Evolutionary conservation across 23 tunicate species (phyloP).

Genomic region (Corella eumyota): DNA sequence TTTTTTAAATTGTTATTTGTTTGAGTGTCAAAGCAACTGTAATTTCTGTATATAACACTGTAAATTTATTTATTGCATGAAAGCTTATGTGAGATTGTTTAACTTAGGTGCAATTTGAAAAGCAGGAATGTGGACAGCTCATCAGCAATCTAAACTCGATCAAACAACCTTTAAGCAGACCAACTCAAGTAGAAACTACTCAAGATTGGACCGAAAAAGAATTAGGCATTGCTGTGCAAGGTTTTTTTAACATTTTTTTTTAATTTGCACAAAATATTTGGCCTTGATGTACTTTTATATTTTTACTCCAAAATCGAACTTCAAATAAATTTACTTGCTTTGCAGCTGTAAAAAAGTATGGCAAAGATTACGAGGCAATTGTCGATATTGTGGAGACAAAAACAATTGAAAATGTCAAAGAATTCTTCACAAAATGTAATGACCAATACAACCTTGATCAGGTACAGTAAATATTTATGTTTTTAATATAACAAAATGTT

Average conservation of each 20-base stretch:
- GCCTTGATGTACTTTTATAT: no score
- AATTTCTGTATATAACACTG: no score
- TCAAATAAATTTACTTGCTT: background rate
- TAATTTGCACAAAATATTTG: background rate
- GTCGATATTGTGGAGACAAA: slow-evolving; percentile 42
- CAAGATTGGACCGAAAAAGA: slow-evolving; percentile 31
- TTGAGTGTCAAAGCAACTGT: no score
- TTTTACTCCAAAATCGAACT: no score
- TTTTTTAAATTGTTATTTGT: no score
- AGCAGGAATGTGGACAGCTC: slow-evolving; percentile 23
- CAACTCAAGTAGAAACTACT: background rate
- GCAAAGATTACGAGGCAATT: slow-evolving; percentile 45
- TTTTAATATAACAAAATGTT: no score
- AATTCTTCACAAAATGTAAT: slow-evolving; percentile 1
- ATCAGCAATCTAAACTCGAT: background rate
- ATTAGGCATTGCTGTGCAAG: slow-evolving; percentile 32
- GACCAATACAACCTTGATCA: background rate
- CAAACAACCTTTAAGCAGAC: background rate
- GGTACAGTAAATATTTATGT: no score
- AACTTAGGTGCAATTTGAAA: slow-evolving; percentile 9
- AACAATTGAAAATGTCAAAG: slow-evolving; percentile 25
- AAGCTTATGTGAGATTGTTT: background rate
- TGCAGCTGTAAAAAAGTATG: slow-evolving; percentile 27
- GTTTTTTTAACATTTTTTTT: slow-evolving; percentile 1
- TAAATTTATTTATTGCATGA: no score